Percentiles rank a stretch among this genome's conserved stretches.
Evolutionary conservation across 2,797 vertebrate species (phyloP).

Genomic region (Sphenodon punctatus): DNA sequence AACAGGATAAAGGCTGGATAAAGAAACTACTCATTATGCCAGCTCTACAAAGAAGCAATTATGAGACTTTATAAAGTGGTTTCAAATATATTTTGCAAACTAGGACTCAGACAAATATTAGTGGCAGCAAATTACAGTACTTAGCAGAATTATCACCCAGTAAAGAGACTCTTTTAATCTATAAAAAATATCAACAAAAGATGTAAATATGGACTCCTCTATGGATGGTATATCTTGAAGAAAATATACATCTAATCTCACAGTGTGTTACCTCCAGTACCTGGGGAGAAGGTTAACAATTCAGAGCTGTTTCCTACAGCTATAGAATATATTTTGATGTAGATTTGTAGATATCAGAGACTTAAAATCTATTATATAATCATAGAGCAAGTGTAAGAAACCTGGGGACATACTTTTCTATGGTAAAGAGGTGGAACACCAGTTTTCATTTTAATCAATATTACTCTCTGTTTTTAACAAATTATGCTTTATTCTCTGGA

Average conservation of each 20-base stretch:
- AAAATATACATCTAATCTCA: conserved; percentile 86
- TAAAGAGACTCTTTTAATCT: conserved; percentile 86
- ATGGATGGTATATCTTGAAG: conserved; percentile 83
- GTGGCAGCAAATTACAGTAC: conserved; percentile 86
- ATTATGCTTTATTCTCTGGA: conserved; percentile 64
- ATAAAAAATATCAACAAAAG: conserved; percentile 87
- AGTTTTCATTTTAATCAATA: conserved; percentile 65
- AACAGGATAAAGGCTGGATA: conserved; percentile 84
- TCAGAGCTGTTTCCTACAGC: conserved; percentile 79
- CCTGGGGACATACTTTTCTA: conserved; percentile 66
- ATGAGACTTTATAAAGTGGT: conserved; percentile 82
- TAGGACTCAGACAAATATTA: conserved; percentile 86
- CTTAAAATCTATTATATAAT: conserved; percentile 81
- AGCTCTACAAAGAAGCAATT: conserved; percentile 83
- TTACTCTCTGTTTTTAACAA: conserved; percentile 66
- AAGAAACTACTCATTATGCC: conserved; percentile 81
- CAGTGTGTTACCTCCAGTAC: conserved; percentile 80
- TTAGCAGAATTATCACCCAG: conserved; percentile 87
- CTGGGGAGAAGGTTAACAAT: conserved; percentile 86
- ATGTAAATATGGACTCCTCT: conserved; percentile 84
- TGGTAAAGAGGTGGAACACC: conserved; percentile 48
- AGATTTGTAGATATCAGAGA: conserved; percentile 81
- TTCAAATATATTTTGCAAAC: conserved; percentile 86
- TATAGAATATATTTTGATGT: conserved; percentile 81
- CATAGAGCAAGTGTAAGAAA: conserved; percentile 70